Evolutionary conservation across 2,888 invertebrate genomes (phyloP).

Genomic region (Prenolepis imparis): DNA sequence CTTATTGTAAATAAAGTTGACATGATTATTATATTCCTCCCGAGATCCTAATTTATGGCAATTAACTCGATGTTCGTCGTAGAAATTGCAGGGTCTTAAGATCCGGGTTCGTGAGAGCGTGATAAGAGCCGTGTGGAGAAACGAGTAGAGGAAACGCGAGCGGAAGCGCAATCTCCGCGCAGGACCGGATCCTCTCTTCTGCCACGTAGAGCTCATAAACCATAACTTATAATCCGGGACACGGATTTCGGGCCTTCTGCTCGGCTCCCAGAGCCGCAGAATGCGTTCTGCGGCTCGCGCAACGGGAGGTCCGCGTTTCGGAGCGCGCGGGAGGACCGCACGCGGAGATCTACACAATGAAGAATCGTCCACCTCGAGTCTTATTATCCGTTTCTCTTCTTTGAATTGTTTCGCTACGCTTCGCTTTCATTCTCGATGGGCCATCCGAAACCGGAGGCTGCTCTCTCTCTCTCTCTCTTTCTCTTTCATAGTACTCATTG

Average conservation of each 20-base stretch:
- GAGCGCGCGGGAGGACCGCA: conserved; percentile 77
- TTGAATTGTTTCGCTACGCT: conserved; percentile 59
- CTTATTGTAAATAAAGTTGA: background rate
- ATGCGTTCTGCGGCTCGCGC: conserved; percentile 59
- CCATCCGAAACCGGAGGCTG: conserved; percentile 59
- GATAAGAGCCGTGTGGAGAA: background rate
- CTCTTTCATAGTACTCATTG: background rate
- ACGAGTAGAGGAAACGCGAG: conserved; percentile 11
- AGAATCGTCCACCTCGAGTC: conserved; percentile 63
- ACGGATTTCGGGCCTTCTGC: conserved; percentile 79
- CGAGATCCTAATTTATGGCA: background rate
- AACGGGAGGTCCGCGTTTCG: conserved; percentile 77
- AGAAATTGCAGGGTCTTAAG: background rate
- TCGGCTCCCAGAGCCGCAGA: conserved; percentile 71
- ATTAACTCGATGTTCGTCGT: background rate
- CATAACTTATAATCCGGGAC: conserved; percentile 78
- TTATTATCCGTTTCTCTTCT: conserved; percentile 63
- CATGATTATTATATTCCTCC: background rate
- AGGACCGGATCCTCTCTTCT: conserved; percentile 40
- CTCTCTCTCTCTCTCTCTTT: background rate
- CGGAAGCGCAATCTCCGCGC: conserved; percentile 45
- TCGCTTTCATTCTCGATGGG: conserved; percentile 57
- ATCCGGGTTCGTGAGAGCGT: background rate
- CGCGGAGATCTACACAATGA: conserved; percentile 79
- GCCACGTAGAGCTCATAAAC: conserved; percentile 46